Evolutionary conservation across 2,113 vertebrate species (phyloP).

Genomic region (Leptobrachium ailaonicum): DNA sequence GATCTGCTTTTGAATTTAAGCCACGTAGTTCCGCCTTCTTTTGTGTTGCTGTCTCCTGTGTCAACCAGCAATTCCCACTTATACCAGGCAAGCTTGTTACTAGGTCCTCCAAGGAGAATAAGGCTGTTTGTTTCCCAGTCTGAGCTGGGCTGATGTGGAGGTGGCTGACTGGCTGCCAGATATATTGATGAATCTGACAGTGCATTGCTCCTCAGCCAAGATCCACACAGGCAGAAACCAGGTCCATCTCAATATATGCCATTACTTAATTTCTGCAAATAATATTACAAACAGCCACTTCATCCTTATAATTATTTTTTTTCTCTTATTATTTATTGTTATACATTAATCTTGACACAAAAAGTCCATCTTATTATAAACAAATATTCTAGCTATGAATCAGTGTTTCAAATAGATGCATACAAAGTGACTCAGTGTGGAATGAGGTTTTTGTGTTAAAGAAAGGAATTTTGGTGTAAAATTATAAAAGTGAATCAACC

Average conservation of each 20-base stretch:
- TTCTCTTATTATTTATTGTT: too few species aligned
- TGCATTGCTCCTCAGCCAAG: constrained; percentile 7
- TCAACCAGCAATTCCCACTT: constrained; percentile 22
- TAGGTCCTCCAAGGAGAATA: constrained; percentile 45
- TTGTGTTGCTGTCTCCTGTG: constrained; percentile 44
- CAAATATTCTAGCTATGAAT: too few species aligned
- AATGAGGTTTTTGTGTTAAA: too few species aligned
- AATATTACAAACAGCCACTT: background rate
- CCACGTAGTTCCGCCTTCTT: constrained; percentile 59
- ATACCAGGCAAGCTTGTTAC: background rate
- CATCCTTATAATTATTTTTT: background rate
- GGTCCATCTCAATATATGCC: background rate
- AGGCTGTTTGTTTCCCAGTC: constrained; percentile 21
- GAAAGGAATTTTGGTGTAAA: too few species aligned
- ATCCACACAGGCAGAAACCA: constrained; percentile 1
- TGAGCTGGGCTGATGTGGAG: background rate
- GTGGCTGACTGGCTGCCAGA: constrained; percentile 15
- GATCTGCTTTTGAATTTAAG: constrained; percentile 51
- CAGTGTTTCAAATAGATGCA: too few species aligned
- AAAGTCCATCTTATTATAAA: too few species aligned
- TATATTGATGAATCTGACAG: constrained; percentile 22
- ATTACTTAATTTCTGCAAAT: background rate
- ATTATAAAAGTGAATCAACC: too few species aligned
- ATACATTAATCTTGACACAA: too few species aligned
- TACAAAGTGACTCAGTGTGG: too few species aligned